A percentile compares a stretch with the other conserved stretches of the same genome.
Evolutionary conservation across 2,113 vertebrate genomes (phyloP).

Genomic region (Trematomus loennbergii): DNA sequence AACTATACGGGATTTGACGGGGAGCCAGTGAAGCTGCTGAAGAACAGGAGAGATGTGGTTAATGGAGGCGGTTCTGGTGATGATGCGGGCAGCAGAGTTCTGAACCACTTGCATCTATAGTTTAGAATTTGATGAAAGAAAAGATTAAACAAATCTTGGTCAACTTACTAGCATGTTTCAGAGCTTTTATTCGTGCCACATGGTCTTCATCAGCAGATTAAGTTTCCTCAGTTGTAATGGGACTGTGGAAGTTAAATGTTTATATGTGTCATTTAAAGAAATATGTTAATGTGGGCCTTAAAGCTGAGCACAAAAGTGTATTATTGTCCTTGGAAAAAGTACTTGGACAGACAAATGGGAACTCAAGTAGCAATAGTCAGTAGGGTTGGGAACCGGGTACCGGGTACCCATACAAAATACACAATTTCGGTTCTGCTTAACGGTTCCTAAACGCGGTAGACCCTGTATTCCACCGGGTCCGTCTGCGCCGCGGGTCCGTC

Average conservation of each 20-base stretch:
- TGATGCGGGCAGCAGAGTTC: no score
- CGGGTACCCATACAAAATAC: no score
- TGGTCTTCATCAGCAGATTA: not conserved
- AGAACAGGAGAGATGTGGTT: no score
- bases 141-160: not conserved
- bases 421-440: no score
- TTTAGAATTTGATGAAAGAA: not conserved
- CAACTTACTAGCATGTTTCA: not conserved
- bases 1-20: no score
- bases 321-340: not conserved
- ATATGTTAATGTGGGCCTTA: not conserved
- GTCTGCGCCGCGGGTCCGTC: no score
- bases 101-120: no score
- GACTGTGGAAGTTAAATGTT: not conserved
- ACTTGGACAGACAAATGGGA: not conserved
- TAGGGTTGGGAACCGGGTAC: no score
- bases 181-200: not conserved
- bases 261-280: not conserved
- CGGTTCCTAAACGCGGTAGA: no score
- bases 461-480: no score
- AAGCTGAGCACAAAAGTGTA: not conserved
- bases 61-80: no score
- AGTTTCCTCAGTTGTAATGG: not conserved
- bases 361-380: not conserved
- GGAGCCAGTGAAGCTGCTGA: no score